Evolutionary conservation across 92 coral and sea anemone species (phyloP), one percentile per base, ranked within the genome.

Genomic region (Phenganax stokvisi): DNA sequence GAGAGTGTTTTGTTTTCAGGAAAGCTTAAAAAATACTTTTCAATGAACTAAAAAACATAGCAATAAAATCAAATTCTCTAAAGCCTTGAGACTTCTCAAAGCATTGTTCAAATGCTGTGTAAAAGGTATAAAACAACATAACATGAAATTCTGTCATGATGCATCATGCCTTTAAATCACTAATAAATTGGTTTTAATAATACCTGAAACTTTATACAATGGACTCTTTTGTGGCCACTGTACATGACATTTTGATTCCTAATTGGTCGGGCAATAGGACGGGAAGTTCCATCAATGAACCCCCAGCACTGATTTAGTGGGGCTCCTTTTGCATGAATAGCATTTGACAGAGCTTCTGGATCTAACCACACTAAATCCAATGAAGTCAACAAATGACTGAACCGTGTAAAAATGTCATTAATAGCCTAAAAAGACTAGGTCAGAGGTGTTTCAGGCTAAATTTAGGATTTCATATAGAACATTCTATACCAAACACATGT

Each of bases 171-270:
- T 20, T 20, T 20, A 20, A 20, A 10, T 12, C 6, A 60, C 5
- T 12, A 16, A 60, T 6, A 60, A 60, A 6, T 15, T 62, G 20
- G 20, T 62, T 62, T 62, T 62, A 62, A 62, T 7, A 0, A 15
- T 15, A 62, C 68, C 68, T 62, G 68, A 8, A 62, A 15, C 29
- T 20, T 62, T 37, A 37, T 37, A 37, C 47, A 37, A 37, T 37
- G 47, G 68, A 62, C 68, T 62, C 68, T 9, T 62, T 62, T 62
- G 68, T 62, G 68, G 7, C 68, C 68, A 62, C 68, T 62, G 68
- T 62, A 62, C 68, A 62, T 62, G 16, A 62, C 8, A 7, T 62
- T 62, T 62, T 62, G 68, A 62, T 62, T 62, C 15, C 68, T 9
- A 9, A 62, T 15, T 9, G 68, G 68, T 62, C 68, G 13, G 68